Base-by-base conservation (phyloP, 2,888 invertebrate genomes). In the Orthosia cruda region DNA sequence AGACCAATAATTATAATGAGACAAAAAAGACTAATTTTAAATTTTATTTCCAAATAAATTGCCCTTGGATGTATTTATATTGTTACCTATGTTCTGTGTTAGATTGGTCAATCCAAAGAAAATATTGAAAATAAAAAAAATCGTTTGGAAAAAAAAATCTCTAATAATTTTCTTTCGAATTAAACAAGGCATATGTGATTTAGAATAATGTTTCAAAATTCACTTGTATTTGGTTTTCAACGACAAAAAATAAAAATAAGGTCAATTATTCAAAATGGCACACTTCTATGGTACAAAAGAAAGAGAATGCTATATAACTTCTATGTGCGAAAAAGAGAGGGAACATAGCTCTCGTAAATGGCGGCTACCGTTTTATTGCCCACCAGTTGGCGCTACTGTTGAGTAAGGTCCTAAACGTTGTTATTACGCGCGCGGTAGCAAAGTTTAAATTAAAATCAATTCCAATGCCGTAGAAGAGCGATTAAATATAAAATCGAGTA, bases 1-100 rank as follows among this genome's bases (percentile, higher is more conserved):
- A 66, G 84, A 68, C 70, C 66, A 70, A 70, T 75, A 72, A 23
- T 32, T 45, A 52, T 67, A 65, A 65, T 67, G 74, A 84, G 73
- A 79, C 16, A 16, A 59, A 71, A 74, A 77, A 75, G 84, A 86
- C 86, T 80, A 74, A 73, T 80, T 66, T 73, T 70, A 67, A 68
- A 72, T 71, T 67, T 26, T 71, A 63, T 75, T 57, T 68, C n/a
- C 61, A 74, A 74, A 74, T 67, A 65, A 58, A 68, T 65, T 69
- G 23, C 69, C 54, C 47, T 74, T 64, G 45, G 45, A 61, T 74
- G 54, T 77, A 52, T 55, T 70, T 71, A 74, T 80, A 64, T 74
- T 72, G 66, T 76, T 75, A 80, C 67, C 64, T 66, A 47, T 71
- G 58, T 47, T 58, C 57, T 70, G 69, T 65, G 57, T 82, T 80